Conservation (phyloP, 1,140 invertebrate genomes). For the Zaprionus ornatus region DNA sequence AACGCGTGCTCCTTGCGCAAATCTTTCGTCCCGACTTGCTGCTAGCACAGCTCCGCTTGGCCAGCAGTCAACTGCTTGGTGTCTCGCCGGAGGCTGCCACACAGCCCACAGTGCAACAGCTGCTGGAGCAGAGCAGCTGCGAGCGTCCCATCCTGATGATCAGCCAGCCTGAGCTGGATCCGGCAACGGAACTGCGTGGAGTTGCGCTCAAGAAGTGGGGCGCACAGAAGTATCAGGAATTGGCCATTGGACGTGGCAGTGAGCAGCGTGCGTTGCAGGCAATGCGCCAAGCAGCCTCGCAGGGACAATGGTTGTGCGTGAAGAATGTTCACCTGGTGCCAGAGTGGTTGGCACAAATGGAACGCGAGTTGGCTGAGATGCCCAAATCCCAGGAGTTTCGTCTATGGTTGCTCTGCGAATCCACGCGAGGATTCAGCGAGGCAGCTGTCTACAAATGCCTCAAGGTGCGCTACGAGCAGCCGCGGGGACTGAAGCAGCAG, state of each 20-base stretch:
- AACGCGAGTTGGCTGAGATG: slow-evolving; percentile 88
- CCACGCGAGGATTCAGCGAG: slow-evolving; percentile 66
- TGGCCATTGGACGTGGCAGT: slow-evolving; percentile 78
- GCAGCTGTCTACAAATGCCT: slow-evolving; percentile 83
- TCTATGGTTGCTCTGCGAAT: slow-evolving; percentile 90
- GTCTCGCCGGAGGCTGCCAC: slow-evolving; percentile 66
- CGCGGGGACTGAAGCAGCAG: slow-evolving; percentile 87
- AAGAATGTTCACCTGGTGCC: slow-evolving; percentile 96
- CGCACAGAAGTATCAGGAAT: slow-evolving; percentile 85
- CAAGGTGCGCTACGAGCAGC: slow-evolving; percentile 94
- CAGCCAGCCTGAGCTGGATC: slow-evolving; percentile 91
- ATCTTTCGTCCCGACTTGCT: slow-evolving; percentile 92
- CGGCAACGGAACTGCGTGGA: slow-evolving; percentile 90
- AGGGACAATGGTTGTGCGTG: slow-evolving; percentile 84
- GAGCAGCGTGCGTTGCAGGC: slow-evolving; percentile 53
- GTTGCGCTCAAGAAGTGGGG: slow-evolving; percentile 86
- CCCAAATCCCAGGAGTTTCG: slow-evolving; percentile 88
- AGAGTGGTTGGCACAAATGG: slow-evolving; percentile 90
- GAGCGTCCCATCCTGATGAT: slow-evolving; percentile 91
- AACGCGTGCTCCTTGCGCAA: slow-evolving; percentile 93
- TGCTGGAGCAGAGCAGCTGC: slow-evolving; percentile 73
- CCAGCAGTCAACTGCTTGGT: slow-evolving; percentile 89
- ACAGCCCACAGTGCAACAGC: slow-evolving; percentile 72
- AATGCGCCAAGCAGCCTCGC: slow-evolving; percentile 60
- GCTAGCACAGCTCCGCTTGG: slow-evolving; percentile 88